phyloP scores from a whole-genome alignment of 2,113 vertebrate species.

The Vireo altiloquus region DNA sequence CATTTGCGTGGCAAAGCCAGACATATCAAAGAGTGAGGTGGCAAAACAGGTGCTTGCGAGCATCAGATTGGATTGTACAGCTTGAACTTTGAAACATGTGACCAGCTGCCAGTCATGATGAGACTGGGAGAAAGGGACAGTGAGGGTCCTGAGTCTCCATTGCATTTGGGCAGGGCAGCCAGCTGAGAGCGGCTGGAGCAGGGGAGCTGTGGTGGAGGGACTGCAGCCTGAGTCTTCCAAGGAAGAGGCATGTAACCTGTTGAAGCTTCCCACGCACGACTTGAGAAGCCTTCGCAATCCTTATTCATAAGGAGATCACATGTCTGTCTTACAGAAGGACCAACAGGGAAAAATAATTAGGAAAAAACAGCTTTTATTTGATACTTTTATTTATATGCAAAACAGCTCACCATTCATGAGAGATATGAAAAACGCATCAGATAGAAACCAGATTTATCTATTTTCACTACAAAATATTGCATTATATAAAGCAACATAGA shows the following conservation, averaged over 20 bases:
- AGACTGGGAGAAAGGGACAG: background rate
- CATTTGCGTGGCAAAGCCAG: background rate
- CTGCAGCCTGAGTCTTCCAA: accelerated
- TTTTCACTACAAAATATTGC: conserved; percentile 98
- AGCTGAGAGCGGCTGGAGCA: background rate
- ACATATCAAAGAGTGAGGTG: background rate
- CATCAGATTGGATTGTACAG: background rate
- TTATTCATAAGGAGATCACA: background rate
- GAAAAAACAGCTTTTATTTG: conserved; percentile 74
- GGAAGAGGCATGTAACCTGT: conserved; percentile 31
- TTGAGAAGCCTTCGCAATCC: background rate
- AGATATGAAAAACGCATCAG: conserved; percentile 92
- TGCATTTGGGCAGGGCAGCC: background rate
- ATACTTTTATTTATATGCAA: conserved; percentile 91
- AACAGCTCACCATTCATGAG: conserved; percentile 89
- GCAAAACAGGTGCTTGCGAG: background rate
- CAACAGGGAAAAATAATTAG: conserved; percentile 44
- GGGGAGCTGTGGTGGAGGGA: background rate
- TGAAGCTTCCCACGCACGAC: background rate
- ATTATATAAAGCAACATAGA: conserved; percentile 95
- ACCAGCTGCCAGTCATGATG: background rate
- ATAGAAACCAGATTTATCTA: conserved; percentile 95
- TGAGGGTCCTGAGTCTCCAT: background rate
- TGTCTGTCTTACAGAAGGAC: background rate
- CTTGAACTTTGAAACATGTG: background rate